These are phyloP conservation scores for Ciconia stormi DNA, from an alignment of 2,113 vertebrate species.

Conservation along the genomic window DNA sequence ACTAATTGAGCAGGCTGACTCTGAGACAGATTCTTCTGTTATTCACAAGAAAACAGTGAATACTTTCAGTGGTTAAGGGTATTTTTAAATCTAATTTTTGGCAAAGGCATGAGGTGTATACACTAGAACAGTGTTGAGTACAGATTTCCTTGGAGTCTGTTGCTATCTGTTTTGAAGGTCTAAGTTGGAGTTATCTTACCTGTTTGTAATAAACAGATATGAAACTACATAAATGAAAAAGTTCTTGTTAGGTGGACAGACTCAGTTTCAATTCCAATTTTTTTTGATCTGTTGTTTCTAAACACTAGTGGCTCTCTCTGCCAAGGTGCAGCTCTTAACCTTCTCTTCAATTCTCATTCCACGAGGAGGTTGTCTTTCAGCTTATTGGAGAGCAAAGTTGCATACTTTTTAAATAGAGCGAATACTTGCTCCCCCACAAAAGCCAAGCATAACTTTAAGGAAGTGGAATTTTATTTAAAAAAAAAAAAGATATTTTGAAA, in stretches of 20 bases:
- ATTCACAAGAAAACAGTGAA: background rate
- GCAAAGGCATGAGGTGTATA: background rate
- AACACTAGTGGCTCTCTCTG: background rate
- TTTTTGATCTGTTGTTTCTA: background rate
- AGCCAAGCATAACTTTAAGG: background rate
- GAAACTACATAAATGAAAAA: background rate
- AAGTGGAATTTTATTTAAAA: background rate
- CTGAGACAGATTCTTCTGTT: background rate
- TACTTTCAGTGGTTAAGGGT: background rate
- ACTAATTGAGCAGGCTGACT: background rate
- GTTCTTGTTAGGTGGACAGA: background rate
- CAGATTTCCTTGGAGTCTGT: background rate
- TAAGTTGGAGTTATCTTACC: background rate
- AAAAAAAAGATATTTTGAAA: background rate
- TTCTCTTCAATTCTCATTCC: background rate
- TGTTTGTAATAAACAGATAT: background rate
- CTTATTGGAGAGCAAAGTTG: background rate
- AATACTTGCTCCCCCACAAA: background rate
- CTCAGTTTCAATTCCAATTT: background rate
- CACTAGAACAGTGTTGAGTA: background rate
- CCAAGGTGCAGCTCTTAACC: background rate
- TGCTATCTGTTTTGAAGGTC: background rate
- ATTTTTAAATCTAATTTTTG: background rate
- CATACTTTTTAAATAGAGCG: background rate
- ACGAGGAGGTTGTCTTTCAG: background rate